Evolutionary conservation across 2,113 vertebrate species (phyloP).

Genomic region (Bos indicus): DNA sequence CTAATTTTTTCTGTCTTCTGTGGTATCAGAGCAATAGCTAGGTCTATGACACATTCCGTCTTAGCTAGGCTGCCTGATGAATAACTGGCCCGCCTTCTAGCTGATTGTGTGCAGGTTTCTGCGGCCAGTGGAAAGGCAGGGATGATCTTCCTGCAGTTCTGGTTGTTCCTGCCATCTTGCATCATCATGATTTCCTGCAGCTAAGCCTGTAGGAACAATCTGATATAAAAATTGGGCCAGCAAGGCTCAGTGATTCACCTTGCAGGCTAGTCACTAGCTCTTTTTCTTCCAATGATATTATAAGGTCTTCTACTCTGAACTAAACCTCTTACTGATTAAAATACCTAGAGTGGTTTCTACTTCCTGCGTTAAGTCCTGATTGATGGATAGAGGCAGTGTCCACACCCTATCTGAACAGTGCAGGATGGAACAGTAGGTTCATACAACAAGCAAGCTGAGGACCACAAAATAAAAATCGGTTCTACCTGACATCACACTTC

Average conservation of each 20-base stretch:
- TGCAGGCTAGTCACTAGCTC: background rate
- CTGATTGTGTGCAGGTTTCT: background rate
- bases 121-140: accelerated
- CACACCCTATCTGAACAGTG: accelerated
- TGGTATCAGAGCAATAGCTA: background rate
- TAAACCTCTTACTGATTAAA: background rate
- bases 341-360: background rate
- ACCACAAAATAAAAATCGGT: accelerated
- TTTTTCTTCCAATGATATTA: background rate
- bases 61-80: background rate
- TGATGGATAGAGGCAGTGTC: background rate
- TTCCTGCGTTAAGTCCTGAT: background rate
- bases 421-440: background rate
- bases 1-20: background rate
- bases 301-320: background rate
- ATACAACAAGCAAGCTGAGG: background rate
- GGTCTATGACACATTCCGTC: background rate
- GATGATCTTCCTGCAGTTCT: background rate
- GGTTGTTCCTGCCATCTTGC: background rate
- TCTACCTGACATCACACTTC: background rate
- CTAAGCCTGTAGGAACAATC: background rate
- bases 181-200: background rate
- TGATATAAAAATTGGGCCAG: background rate
- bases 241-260: background rate
- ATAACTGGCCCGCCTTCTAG: background rate